A percentile compares a stretch with the other conserved stretches of the same genome.
Evolutionary conservation across 2,113 vertebrate genomes (phyloP).

Genomic region (Platysteira castanea): DNA sequence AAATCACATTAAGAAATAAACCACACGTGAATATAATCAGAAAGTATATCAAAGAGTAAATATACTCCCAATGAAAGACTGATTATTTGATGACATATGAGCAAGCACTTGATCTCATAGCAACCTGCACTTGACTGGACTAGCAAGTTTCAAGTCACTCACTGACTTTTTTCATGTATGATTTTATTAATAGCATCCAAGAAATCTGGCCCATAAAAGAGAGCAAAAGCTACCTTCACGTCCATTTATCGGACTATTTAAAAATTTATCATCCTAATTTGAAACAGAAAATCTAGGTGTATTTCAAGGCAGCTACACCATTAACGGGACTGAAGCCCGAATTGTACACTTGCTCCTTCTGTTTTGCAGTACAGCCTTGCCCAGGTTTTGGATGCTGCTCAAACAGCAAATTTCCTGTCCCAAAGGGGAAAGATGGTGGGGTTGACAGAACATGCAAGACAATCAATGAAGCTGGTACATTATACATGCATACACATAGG

Average conservation of each 20-base stretch:
- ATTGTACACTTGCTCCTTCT: not conserved
- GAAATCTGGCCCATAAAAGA: not conserved
- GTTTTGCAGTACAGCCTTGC: not conserved
- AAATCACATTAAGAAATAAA: not conserved
- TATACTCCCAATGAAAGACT: not conserved
- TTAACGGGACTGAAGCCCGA: not conserved
- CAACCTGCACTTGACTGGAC: not conserved
- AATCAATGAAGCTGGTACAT: not conserved
- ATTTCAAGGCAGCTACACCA: not conserved
- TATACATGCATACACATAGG: not conserved
- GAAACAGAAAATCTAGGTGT: not conserved
- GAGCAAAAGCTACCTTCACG: not conserved
- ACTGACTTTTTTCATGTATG: not conserved
- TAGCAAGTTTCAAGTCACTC: not conserved
- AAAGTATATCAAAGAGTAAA: not conserved
- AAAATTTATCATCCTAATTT: not conserved
- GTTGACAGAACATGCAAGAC: not conserved
- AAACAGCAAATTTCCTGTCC: not conserved
- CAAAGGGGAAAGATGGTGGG: not conserved
- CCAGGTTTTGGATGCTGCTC: not conserved
- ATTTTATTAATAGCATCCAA: not conserved
- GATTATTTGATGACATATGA: not conserved
- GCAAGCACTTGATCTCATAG: not conserved
- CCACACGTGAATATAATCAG: accelerated
- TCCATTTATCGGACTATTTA: not conserved